Base-by-base conservation (phyloP, 1,140 invertebrate species). In the Drosophila kikkawai region DNA sequence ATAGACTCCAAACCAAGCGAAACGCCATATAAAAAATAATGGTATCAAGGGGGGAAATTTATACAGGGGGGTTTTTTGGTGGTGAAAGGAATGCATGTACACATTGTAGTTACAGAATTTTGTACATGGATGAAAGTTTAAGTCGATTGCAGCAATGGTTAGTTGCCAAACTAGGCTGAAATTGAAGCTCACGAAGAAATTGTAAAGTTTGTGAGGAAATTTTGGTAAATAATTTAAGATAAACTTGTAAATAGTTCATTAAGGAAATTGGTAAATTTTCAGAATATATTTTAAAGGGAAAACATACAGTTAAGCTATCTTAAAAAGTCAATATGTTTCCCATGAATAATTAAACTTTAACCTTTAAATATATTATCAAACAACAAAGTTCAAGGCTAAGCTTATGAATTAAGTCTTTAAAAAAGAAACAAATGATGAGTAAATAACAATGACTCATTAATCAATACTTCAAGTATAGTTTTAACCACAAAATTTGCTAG, bases 21-120 rank as follows among this genome's bases (percentile, higher is more conserved):
- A 59, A 73, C 67, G 69, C 67, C 57, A 71, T 71, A 71, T 58
- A 73, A 71, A 55, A 71, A 41, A 29, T 71, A 73, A 73, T 73
- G 66, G 42, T 42, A 42, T 36, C 51, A 22, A 22, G 15, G 4
- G 17, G 34, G 69, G 26, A 48, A 71, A 71, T 71, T 59, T 71
- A 71, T 41, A 41, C 44, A 26, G 8, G 37, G 13, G 17, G 39
- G 19, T 13, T 7, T 51, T 32, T 56, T 32, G 1, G 67, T 50
- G 69, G 67, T 73, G 69, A 73, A 73, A 73, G 69, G 69, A 73
- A 71, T 69, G 68, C 64, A 39, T 70, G 63, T 55, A 32, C 37
- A 34, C 34, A 42, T 19, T 48, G 65, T 57, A 11, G 61, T 58
- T 48, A 71, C 69, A 50, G 69, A 73, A 73, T 73, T 71, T 73